Evolutionary conservation across 2,888 invertebrate genomes (phyloP).

Genomic region (Venustoraphidia nigricollis): DNA sequence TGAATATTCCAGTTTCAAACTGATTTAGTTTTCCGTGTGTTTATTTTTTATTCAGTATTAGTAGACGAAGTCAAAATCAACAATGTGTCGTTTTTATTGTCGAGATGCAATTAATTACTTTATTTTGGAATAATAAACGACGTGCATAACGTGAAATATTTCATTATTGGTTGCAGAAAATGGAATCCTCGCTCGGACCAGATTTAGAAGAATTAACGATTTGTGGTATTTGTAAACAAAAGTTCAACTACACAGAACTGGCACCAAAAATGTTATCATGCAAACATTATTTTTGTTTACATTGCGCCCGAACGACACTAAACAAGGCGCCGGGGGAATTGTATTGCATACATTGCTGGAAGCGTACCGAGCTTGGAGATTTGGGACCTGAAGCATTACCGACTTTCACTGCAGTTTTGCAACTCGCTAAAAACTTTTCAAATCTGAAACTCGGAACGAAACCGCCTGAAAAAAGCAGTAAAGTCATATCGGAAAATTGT

Average conservation of each 20-base stretch:
- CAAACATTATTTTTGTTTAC: conserved; percentile 63
- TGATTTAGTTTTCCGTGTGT: too few species aligned
- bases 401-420: conserved; percentile 50
- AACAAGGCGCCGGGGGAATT: conserved; percentile 47
- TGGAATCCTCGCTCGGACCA: conserved; percentile 45
- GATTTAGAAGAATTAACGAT: conserved; percentile 59
- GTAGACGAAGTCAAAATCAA: too few species aligned
- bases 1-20: neutral
- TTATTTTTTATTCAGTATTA: too few species aligned
- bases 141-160: too few species aligned
- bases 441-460: conserved; percentile 36
- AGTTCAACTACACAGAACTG: conserved; percentile 57
- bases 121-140: too few species aligned
- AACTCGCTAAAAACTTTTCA: conserved; percentile 46
- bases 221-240: conserved; percentile 60
- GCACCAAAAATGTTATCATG: conserved; percentile 58
- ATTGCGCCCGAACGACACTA: conserved; percentile 52
- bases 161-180: conserved; percentile 14
- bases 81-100: too few species aligned
- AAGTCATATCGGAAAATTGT: conserved; percentile 42
- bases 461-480: conserved; percentile 26
- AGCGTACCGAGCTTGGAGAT: conserved; percentile 51
- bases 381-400: conserved; percentile 50
- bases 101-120: too few species aligned
- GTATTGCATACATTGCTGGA: conserved; percentile 60